Base-by-base conservation (phyloP, 2,888 invertebrate genomes). In the Eumacrocentrus americanus region DNA sequence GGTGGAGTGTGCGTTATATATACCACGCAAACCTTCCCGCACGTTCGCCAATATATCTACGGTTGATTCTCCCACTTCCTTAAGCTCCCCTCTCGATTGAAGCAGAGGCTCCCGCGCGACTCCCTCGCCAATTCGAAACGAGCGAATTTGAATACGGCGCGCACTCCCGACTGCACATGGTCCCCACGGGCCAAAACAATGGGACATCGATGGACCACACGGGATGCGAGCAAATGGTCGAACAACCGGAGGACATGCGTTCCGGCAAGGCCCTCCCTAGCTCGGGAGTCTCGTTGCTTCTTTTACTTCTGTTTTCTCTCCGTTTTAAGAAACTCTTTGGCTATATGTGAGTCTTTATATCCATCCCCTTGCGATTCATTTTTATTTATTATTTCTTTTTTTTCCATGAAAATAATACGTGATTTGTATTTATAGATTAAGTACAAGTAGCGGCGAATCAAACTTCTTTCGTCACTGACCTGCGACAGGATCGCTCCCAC, bases 211-310 rank as follows among this genome's bases (percentile, higher is more conserved):
- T 70, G 79, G 80, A 80, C 80, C 80, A 80, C 80, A 80, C 80
- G 80, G 78, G 78, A 77, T 74, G 79, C 78, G 76, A 80, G 80
- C 80, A 80, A 80, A 80, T 80, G 79, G 80, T 79, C 76, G 76
- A 80, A 80, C 80, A 80, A 80, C 77, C 78, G 73, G 70, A 70
- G 75, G 78, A 80, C 80, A 80, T 80, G 79, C 78, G 80, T 79
- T 78, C 74, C 76, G 71, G 73, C 76, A 70, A 69, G 68, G 66
- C 65, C 65, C 67, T 64, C 67, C 64, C 60, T 62, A 60, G 57
- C 58, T 57, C 65, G 60, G 60, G 58, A 65, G 65, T 65, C 63
- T 59, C 35, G 22, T 48, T 5, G 35, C 38, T 38, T 18, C 46
- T 55, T 23, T 38, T 42, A 11, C 12, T 25, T 37, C 55, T 37